Base-by-base conservation (phyloP, 2,797 vertebrate genomes). In the Artibeus lituratus region DNA sequence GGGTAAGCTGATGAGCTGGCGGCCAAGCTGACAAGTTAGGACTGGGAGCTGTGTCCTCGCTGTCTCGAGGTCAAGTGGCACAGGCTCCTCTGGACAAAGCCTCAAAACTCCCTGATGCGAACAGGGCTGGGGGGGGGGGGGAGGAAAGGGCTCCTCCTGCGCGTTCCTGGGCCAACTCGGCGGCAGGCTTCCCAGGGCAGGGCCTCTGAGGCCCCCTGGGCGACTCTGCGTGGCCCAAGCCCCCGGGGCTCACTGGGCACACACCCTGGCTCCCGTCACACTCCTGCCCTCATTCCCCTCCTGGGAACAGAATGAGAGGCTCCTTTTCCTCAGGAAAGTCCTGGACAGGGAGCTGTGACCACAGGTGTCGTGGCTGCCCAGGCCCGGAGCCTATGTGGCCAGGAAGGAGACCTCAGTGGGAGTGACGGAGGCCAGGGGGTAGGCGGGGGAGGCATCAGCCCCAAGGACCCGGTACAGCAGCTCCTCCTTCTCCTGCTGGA, bases 401-500 rank as follows among this genome's bases (percentile, higher is more conserved):
- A 99, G 97, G 94, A 98, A 97, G 3, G 98, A 96, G 96, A 98
- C 97, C 81, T 98, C 98, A 0, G 97, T 47, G 0, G 97, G 39
- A 1, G 98, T 42, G 4, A 96, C 11, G n/a, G 97, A 37, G 4
- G 98, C 94, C 96, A 98, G 96, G 49, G 99, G 98, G 95, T 99
- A 99, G 84, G 98, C 94, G 0, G 98, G 96, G 15, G 98, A 96
- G 0, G 98, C 98, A n/a, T 99, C 99, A 0, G 98, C 76, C 8
- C 98, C 98, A 0, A 99, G 97, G 95, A 99, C 97, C 0, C 99
- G 99, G 97, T 99, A 99, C 88, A 99, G 97, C 94, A 99, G 98
- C 98, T 99, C 99, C 94, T 99, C 99, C 87, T 99, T 99, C 95
- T 99, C 99, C 22, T 98, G 99, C 86, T 94, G 97, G 73, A 99